Evolutionary conservation across 2,888 invertebrate species (phyloP), one percentile per base, ranked within the genome.

Genomic region (Chrysolina americana): DNA sequence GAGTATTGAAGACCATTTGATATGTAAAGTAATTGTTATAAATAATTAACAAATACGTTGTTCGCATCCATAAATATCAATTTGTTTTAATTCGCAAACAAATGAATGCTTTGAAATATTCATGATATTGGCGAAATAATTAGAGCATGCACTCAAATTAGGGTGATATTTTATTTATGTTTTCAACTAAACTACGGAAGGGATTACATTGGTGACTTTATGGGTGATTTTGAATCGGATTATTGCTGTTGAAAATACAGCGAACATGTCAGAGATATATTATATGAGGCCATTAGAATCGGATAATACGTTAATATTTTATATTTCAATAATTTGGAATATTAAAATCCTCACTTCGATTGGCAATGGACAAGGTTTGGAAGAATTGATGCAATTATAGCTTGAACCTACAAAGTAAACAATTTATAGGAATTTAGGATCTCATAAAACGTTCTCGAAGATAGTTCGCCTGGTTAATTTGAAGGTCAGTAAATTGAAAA

Each of bases 1-100:
- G 76, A 77, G 71, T 71, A 77, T 68, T 74, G 73, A 68, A 77
- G 75, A 79, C 76, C 75, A 74, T 76, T 75, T 72, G 74, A 64
- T 77, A 75, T 73, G 76, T 74, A 73, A 75, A 75, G 75, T 77
- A 74, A 76, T 74, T 59, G 72, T 71, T 71, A 78, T 76, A 71
- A 78, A 76, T 79, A 71, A 74, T 74, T 28, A 41, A 71, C 65
- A 50, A 71, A 63, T 64, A 73, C 64, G 63, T 69, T 73, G 64
- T 68, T 63, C 50, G 50, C 63, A 69, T 41, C 68, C 41, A 64
- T 73, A 50, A 68, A 73, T 68, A 73, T 48, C 56, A 64, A 59
- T 72, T 72, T 66, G 44, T 68, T 71, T 65, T 44, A 71, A 70
- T 71, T 63, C 68, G 19, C 44, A 47, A 53, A 53, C 64, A 56